phyloP scores from a whole-genome alignment of 2,888 invertebrate genomes.

The Strigamia transsilvanica region DNA sequence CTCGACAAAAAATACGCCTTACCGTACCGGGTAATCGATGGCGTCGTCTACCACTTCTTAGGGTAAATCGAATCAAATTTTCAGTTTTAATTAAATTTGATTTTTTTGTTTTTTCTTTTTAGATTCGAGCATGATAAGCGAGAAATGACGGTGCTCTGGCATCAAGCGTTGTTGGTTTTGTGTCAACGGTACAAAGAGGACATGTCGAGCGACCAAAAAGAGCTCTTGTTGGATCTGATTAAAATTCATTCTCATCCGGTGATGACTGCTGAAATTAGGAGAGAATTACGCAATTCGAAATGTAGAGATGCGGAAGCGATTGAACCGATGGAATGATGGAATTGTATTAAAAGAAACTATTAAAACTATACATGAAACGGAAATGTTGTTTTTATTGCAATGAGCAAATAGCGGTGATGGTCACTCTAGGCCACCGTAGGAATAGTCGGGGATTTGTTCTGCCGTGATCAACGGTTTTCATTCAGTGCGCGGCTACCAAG shows the following conservation, averaged over 20 bases:
- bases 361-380: not conserved
- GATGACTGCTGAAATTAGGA: constrained; percentile 69
- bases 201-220: constrained; percentile 90
- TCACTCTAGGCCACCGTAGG: too few species aligned
- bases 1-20: constrained; percentile 96
- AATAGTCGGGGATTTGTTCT: too few species aligned
- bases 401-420: too few species aligned
- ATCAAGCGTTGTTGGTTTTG: constrained; percentile 92
- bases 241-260: constrained; percentile 73
- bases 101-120: not conserved
- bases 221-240: constrained; percentile 81
- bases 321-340: constrained; percentile 34
- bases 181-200: constrained; percentile 95
- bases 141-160: constrained; percentile 94
- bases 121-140: constrained; percentile 86
- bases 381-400: not conserved
- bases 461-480: too few species aligned
- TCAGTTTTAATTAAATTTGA: constrained; percentile 10
- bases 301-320: constrained; percentile 72
- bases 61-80: too few species aligned
- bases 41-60: constrained; percentile 91
- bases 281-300: constrained; percentile 83
- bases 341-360: too few species aligned
- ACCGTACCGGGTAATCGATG: constrained; percentile 87
- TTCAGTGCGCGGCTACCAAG: too few species aligned